phyloP scores from a whole-genome alignment of 2,113 vertebrate genomes.

The Strigops habroptila region DNA sequence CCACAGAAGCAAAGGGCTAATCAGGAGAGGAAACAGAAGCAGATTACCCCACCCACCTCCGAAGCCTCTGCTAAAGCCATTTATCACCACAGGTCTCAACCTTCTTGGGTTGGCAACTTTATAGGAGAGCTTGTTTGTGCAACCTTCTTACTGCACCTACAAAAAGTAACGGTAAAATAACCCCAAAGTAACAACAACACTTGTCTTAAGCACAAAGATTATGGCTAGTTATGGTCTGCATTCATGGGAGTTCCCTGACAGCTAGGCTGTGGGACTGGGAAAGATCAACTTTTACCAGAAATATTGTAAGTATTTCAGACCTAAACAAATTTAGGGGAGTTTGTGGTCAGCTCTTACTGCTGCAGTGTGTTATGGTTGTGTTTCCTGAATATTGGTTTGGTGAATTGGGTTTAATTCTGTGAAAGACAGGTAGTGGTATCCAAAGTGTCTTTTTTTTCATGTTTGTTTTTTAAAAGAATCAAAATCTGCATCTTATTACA shows the following conservation, averaged over 20 bases:
- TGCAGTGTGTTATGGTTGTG: neutral
- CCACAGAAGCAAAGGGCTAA: neutral
- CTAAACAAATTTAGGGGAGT: neutral
- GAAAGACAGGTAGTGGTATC: neutral
- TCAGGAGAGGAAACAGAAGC: slow-evolving; percentile 33
- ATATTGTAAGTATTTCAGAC: neutral
- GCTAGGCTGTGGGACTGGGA: neutral
- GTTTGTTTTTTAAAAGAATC: neutral
- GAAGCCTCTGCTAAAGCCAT: neutral
- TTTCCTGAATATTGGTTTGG: neutral
- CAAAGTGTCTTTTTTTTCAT: neutral
- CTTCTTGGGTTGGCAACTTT: neutral
- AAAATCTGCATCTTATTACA: neutral
- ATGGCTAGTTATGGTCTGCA: neutral
- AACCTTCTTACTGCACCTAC: neutral
- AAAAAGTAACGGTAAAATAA: neutral
- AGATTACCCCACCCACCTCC: neutral
- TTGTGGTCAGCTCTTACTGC: neutral
- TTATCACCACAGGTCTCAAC: neutral
- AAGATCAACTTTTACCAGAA: neutral
- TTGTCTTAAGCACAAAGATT: neutral
- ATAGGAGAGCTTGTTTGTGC: neutral
- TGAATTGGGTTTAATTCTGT: neutral
- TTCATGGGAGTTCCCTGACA: neutral
- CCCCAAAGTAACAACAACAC: neutral